phyloP scores from a whole-genome alignment of 30 jellyfish, hydroid and myxozoan species.

The Turritopsis dohrnii region DNA sequence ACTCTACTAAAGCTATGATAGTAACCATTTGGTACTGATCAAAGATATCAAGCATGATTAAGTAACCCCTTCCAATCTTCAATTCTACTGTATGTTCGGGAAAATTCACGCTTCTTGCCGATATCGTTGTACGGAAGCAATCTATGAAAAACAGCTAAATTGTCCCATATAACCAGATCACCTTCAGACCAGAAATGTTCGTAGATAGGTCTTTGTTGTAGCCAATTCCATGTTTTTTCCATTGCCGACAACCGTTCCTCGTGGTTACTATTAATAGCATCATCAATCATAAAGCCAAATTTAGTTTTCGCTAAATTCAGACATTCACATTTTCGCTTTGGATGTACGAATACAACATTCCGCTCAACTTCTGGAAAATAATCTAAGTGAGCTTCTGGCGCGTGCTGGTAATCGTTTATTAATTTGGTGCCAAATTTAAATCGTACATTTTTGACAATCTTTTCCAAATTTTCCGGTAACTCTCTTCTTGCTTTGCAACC shows the following conservation, averaged over 20 bases:
- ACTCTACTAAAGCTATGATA: too few species aligned
- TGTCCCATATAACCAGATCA: conserved; percentile 17
- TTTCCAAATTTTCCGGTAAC: not conserved
- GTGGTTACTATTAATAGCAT: not conserved
- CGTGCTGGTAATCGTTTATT: not conserved
- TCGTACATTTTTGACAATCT: not conserved
- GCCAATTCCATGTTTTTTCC: conserved; percentile 14
- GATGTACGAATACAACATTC: not conserved
- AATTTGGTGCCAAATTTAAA: not conserved
- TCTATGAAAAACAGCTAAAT: conserved; percentile 15
- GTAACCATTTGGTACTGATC: too few species aligned
- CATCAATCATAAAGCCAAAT: not conserved
- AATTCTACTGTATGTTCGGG: conserved; percentile 2
- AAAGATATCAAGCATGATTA: too few species aligned
- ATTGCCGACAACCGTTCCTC: not conserved
- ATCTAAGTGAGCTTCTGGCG: conserved; percentile 1
- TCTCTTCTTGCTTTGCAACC: not conserved
- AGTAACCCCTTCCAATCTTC: too few species aligned
- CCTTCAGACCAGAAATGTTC: not conserved
- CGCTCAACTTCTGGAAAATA: not conserved
- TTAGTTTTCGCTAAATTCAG: not conserved
- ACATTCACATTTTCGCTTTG: not conserved
- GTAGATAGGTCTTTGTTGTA: not conserved
- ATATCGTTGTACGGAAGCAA: not conserved
- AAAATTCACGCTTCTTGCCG: not conserved